These are phyloP conservation scores for Myodes glareolus DNA, from an alignment of 2,113 vertebrate genomes.

Conservation along the genomic window DNA sequence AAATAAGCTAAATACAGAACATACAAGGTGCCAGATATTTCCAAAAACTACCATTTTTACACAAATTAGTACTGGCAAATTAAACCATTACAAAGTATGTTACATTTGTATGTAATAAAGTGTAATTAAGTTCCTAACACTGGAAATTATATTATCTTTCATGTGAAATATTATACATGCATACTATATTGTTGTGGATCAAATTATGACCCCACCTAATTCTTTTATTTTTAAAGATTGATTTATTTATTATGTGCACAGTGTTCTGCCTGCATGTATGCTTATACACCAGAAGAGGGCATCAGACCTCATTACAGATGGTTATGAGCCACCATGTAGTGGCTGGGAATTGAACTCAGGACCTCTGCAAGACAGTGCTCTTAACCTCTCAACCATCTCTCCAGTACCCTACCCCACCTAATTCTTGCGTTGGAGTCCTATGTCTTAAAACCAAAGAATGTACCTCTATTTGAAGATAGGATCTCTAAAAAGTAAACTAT, in stretches of 20 bases:
- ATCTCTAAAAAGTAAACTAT: background rate
- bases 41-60: background rate
- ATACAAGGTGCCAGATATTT: background rate
- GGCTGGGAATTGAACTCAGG: no score
- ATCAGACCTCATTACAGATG: no score
- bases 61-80: background rate
- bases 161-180: background rate
- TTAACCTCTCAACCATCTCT: no score
- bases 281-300: no score
- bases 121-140: background rate
- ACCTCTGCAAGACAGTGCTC: no score
- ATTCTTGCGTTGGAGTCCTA: background rate
- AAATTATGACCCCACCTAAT: background rate
- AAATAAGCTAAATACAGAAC: constrained; percentile 12
- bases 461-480: background rate
- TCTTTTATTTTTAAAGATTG: background rate
- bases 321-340: no score
- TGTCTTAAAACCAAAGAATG: background rate
- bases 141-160: background rate
- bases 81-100: constrained; percentile 4
- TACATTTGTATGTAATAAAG: background rate
- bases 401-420: background rate
- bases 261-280: no score
- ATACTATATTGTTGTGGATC: background rate
- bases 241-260: no score